Conservation (phyloP, 2,888 invertebrate species). For the Germaria angustata region DNA sequence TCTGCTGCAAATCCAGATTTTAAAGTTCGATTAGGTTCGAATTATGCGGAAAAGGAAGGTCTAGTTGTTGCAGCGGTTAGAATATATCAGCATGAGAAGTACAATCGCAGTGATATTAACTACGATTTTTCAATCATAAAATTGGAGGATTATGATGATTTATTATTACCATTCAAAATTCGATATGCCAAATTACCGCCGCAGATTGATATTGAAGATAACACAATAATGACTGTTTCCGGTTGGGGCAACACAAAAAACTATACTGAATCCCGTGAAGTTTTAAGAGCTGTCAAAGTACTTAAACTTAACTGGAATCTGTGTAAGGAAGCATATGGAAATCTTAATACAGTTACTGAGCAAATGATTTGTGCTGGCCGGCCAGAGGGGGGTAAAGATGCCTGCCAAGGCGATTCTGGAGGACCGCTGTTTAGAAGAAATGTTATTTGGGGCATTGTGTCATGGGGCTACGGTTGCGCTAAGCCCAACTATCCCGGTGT, state of each 20-base stretch:
- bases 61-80: constrained; percentile 73
- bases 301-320: constrained; percentile 71
- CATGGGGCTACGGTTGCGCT: constrained; percentile 81
- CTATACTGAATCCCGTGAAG: constrained; percentile 71
- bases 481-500: constrained; percentile 80
- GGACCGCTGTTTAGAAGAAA: constrained; percentile 75
- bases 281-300: constrained; percentile 70
- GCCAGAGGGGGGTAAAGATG: constrained; percentile 73
- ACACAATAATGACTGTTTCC: constrained; percentile 58
- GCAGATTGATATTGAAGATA: constrained; percentile 28
- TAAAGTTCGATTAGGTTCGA: constrained; percentile 78
- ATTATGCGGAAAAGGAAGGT: constrained; percentile 75
- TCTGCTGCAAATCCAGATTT: constrained; percentile 38
- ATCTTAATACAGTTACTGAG: constrained; percentile 67
- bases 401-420: constrained; percentile 79
- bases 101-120: constrained; percentile 76
- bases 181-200: constrained; percentile 33
- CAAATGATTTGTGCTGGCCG: constrained; percentile 76
- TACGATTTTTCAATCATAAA: constrained; percentile 80
- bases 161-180: constrained; percentile 34
- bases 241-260: constrained; percentile 71
- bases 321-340: constrained; percentile 71
- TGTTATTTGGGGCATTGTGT: constrained; percentile 78
- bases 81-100: constrained; percentile 77
- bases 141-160: constrained; percentile 70